These are phyloP conservation scores for Canis aureus DNA, from an alignment of 2,113 vertebrate species.

Conservation along the genomic window DNA sequence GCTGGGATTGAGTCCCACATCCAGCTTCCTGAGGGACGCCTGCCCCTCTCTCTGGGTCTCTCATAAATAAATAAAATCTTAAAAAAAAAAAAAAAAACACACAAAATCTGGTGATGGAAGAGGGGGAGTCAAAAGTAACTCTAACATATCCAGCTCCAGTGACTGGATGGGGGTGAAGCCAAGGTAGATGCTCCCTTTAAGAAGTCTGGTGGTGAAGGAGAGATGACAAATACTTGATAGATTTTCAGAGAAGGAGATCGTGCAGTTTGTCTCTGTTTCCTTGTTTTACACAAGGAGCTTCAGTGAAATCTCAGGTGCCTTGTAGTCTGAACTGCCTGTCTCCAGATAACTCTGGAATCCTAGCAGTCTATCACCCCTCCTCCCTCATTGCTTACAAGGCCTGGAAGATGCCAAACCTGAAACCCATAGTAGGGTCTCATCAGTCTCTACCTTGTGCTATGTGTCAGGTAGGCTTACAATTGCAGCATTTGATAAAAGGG, in stretches of 20 bases:
- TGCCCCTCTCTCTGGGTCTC: too few species aligned
- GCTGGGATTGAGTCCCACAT: too few species aligned
- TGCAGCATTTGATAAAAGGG: background rate
- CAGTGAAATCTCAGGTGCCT: background rate
- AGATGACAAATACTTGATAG: background rate
- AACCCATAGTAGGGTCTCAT: background rate
- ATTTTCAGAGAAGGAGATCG: background rate
- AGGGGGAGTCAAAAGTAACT: background rate
- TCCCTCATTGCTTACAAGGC: background rate
- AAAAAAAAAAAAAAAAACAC: too few species aligned
- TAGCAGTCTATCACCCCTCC: background rate
- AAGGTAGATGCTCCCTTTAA: background rate
- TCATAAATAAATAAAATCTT: too few species aligned
- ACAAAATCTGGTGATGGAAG: too few species aligned
- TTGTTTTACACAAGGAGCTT: background rate
- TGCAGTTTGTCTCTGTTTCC: background rate
- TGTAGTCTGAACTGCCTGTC: background rate
- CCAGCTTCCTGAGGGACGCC: too few species aligned
- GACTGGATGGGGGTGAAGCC: accelerated
- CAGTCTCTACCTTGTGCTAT: background rate
- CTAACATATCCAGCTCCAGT: background rate
- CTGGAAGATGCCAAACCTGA: background rate
- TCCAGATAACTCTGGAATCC: background rate
- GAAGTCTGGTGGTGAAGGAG: background rate
- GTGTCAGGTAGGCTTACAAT: background rate